A percentile compares a stretch with the other conserved stretches of the same genome.
phyloP scores from a whole-genome alignment of 2,797 vertebrate genomes.

The Gallinago stenura region DNA sequence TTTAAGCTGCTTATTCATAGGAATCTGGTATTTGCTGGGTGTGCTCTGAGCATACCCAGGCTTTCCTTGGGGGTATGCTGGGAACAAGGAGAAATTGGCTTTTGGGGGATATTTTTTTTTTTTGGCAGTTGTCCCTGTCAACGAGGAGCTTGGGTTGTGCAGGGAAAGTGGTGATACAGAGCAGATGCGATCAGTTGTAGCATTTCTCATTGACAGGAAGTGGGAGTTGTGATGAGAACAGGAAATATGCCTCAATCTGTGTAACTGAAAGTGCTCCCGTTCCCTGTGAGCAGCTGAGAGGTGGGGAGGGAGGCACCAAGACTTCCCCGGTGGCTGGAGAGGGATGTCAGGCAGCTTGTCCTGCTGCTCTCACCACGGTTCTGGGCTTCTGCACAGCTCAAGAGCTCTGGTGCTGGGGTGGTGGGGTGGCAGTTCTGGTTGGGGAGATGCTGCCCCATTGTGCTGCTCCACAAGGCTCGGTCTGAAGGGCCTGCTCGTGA shows the following conservation, averaged over 20 bases:
- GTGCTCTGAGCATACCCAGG: background rate
- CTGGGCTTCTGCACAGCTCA: background rate
- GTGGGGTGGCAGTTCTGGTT: background rate
- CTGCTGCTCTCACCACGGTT: background rate
- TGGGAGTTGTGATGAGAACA: constrained; percentile 19
- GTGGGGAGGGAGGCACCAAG: background rate
- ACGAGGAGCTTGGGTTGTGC: background rate
- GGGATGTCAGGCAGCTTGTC: background rate
- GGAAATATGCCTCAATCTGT: constrained; percentile 5
- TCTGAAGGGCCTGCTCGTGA: background rate
- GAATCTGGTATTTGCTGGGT: background rate
- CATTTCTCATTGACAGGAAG: background rate
- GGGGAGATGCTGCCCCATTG: background rate
- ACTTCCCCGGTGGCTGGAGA: background rate
- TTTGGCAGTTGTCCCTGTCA: background rate
- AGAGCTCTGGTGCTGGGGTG: background rate
- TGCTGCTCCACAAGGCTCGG: background rate
- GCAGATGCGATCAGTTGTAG: background rate
- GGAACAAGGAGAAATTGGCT: background rate
- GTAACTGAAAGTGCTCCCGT: background rate
- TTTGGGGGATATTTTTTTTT: background rate
- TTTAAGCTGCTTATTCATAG: background rate
- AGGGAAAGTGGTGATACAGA: background rate
- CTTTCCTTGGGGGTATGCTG: background rate
- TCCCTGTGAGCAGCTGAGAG: background rate